phyloP scores from a whole-genome alignment of 2,888 invertebrate genomes.

The Eupithecia exiguata region DNA sequence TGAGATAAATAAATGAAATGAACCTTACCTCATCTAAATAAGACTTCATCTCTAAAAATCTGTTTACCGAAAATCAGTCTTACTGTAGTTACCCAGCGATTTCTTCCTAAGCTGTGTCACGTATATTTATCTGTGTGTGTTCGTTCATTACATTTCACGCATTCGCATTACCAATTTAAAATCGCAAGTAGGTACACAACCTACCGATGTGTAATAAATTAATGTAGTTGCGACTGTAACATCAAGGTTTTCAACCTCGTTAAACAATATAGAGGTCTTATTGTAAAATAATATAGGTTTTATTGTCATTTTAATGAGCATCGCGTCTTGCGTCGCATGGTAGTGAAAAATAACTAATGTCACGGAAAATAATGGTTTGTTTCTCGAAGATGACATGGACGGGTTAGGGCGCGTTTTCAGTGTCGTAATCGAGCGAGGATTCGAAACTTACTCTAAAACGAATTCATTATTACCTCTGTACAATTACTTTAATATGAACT shows the following conservation, averaged over 20 bases:
- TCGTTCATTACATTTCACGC: slow-evolving; percentile 26
- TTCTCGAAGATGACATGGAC: neutral
- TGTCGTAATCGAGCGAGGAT: too few relatives aligned
- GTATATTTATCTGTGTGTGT: neutral
- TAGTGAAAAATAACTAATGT: neutral
- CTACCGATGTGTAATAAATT: slow-evolving; percentile 26
- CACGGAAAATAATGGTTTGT: neutral
- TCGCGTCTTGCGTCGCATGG: neutral
- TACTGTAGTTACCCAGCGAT: neutral
- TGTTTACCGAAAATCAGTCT: too few relatives aligned
- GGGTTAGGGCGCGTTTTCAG: too few relatives aligned
- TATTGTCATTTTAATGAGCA: neutral
- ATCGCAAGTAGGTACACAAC: slow-evolving; percentile 11
- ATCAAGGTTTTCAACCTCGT: slow-evolving; percentile 22
- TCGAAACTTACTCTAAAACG: too few relatives aligned
- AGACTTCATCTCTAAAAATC: too few relatives aligned
- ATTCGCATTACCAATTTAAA: slow-evolving; percentile 38
- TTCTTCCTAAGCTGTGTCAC: slow-evolving; percentile 11
- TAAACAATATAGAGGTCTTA: slow-evolving; percentile 1
- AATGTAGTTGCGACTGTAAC: slow-evolving; percentile 8
- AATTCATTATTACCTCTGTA: too few relatives aligned
- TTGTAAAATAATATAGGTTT: neutral
- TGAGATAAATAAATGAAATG: too few relatives aligned
- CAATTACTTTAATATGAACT: too few relatives aligned
- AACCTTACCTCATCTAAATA: too few relatives aligned